Base-by-base conservation (phyloP, 2,888 invertebrate genomes). In the Ectropis crepuscularia region DNA sequence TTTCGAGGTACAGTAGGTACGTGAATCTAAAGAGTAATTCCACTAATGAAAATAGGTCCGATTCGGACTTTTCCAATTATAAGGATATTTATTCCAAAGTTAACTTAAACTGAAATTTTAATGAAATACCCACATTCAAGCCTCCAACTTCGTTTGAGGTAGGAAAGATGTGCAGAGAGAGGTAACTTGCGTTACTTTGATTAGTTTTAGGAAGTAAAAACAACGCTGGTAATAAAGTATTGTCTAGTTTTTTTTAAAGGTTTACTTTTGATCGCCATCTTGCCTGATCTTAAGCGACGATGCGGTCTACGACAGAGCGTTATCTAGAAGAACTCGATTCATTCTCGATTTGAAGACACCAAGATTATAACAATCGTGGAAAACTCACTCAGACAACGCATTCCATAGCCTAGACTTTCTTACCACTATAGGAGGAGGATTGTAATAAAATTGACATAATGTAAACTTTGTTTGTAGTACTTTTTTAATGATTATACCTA, bases 51-150 rank as follows among this genome's bases (percentile, higher is more conserved):
- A 53, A 57, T 53, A 47, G 53, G 53, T 48, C 42, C 42, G 57
- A 57, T 48, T 62, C 57, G 51, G 51, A 57, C 62, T 62, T 53
- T 57, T 53, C 62, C 47, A 62, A 57, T 62, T 62, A 51, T 37
- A 46, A 53, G 62, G 57, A 48, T 48, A 53, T 57, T 53, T 48
- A 53, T 57, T 53, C 28, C 46, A 47, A 53, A 57, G 57, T 62
- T 47, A 37, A 48, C 51, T 54, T 38, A 49, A 41, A 57, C 57
- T 57, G 57, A 62, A 62, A 57, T 53, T 37, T 62, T 62, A 57
- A 62, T 62, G 51, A 57, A 62, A 57, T 57, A 57, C 42, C 47
- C 53, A 38, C 46, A 59, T 53, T 53, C 51, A 49, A 49, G 43
- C 50, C 4, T 50, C 43, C 12, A 50, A 50, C 16, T 43, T 38